Base-by-base conservation (phyloP, 2,888 invertebrate species). In the Sipha maydis region DNA sequence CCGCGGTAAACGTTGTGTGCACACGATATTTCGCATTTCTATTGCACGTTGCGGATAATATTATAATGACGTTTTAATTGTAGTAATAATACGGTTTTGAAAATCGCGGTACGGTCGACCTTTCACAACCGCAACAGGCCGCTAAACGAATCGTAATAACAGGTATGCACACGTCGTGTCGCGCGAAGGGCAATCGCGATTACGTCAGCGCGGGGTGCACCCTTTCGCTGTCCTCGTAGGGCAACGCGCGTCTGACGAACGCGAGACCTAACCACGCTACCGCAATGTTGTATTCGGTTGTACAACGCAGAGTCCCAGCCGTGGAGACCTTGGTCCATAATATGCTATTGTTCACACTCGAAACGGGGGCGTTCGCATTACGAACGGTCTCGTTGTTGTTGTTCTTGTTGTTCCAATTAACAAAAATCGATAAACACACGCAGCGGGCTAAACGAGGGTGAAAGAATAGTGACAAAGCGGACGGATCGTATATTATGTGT, bases 311-410 rank as follows among this genome's bases (percentile, higher is more conserved):
- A 34, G 34, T 34, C 31, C 71, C 31, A 5, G 34, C 31, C 73
- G 21, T 31, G 48, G 79, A 61, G 79, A 80, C 79, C 79, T 80
- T 80, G 79, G 79, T 38, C 38, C 56, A 48, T 21, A 25, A 61
- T 1, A 21, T 54, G 34, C 34, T 8, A 54, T 54, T 54, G 54
- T 17, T 7, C 14, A 17, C 54, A 54, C 54, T 54, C 61, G 56
- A 56, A 56, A 56, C 61, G 61, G 21, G 61, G 61, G 61, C 61
- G 61, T 61, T 61, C 61, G 61, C 31, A 17, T 71, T 71, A 28
- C 71, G 28, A 31, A 31, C 71, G 71, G 71, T 71, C 31, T 71
- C 31, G 71, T 71, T 71, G 61, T 21, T 61, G 56, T 56, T 56
- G 19, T 41, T 41, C 9, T 75, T 7, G 38, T 38, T 75, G 31